Conservation (phyloP, 2,113 vertebrate species). For the Murina feae region DNA sequence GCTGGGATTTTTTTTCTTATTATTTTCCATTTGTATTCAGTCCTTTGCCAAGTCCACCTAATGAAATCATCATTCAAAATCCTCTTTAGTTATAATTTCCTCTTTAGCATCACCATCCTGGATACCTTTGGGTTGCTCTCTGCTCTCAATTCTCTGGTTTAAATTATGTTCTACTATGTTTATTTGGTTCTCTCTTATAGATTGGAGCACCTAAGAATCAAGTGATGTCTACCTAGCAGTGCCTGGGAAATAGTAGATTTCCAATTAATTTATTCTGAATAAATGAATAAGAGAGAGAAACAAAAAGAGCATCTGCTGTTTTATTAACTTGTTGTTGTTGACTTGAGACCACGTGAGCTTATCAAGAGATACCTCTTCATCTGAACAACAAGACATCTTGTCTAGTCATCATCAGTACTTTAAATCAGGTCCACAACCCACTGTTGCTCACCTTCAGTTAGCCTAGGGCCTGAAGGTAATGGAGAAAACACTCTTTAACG, state of each 20-base stretch:
- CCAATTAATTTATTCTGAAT: neutral
- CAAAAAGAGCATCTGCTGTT: neutral
- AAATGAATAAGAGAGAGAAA: neutral
- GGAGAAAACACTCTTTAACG: neutral
- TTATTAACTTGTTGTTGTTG: neutral
- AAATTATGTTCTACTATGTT: neutral
- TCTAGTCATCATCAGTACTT: neutral
- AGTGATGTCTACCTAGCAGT: neutral
- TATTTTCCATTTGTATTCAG: neutral
- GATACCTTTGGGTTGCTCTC: neutral
- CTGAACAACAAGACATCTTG: neutral
- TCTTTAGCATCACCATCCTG: neutral
- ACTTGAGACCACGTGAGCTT: neutral
- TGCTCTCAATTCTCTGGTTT: neutral
- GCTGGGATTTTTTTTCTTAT: neutral
- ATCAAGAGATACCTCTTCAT: neutral
- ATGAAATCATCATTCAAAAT: constrained; percentile 12
- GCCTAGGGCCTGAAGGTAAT: neutral
- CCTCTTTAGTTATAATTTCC: neutral
- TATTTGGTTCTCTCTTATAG: neutral
- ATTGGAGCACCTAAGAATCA: neutral
- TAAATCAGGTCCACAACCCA: neutral
- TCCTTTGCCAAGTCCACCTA: neutral
- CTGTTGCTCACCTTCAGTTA: neutral
- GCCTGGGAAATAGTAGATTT: neutral